Conservation (phyloP, 1,140 invertebrate genomes). For the Drosophila tani region DNA sequence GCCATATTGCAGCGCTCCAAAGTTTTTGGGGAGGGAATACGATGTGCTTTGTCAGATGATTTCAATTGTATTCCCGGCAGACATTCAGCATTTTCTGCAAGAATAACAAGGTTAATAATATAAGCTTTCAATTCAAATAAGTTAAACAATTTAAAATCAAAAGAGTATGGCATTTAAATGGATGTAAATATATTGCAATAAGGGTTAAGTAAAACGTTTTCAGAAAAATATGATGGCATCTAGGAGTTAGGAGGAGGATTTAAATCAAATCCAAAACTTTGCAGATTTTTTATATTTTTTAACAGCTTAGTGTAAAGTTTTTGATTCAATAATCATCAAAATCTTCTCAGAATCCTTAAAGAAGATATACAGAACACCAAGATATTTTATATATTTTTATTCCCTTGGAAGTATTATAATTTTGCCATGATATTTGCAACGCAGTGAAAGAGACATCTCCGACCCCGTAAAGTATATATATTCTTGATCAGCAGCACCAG, state of each 20-base stretch:
- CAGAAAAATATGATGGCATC: no score
- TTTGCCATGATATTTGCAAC: no score
- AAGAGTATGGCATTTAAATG: background rate
- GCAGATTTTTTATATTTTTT: no score
- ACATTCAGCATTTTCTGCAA: constrained; percentile 66
- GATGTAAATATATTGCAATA: background rate
- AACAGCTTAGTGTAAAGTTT: no score
- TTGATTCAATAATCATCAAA: no score
- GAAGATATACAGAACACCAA: no score
- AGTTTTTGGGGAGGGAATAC: constrained; percentile 42
- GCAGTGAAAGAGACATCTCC: no score
- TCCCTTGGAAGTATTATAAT: no score
- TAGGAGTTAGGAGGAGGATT: background rate
- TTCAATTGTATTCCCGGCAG: constrained; percentile 35
- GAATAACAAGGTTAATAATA: constrained; percentile 1
- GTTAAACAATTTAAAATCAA: constrained; percentile 1
- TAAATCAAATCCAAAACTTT: background rate
- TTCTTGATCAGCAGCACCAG: no score
- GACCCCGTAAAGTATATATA: no score
- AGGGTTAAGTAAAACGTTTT: background rate
- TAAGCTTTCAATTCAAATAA: constrained; percentile 6
- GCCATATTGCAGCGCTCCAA: constrained; percentile 57
- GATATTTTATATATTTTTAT: no score
- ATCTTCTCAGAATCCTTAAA: no score
- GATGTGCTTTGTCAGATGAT: constrained; percentile 45